Conservation (phyloP, 2,113 vertebrate species). For the Paradoxurus hermaphroditus region DNA sequence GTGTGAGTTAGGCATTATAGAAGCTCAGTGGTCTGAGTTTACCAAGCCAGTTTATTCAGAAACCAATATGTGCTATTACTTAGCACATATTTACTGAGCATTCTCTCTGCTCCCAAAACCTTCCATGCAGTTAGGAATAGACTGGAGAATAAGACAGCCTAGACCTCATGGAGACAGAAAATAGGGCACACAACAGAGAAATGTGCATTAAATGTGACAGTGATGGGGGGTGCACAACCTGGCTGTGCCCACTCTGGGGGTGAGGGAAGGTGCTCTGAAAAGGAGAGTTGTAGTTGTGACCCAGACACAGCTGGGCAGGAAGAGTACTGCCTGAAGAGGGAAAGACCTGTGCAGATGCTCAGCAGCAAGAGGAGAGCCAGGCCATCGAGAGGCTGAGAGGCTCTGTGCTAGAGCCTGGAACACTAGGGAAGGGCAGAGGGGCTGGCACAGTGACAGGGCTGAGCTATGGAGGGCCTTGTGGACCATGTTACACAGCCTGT, state of each 20-base stretch:
- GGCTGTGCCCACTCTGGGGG: neutral
- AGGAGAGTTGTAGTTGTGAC: neutral
- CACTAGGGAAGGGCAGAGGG: neutral
- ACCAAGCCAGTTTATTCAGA: neutral
- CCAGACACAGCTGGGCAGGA: neutral
- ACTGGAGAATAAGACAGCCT: neutral
- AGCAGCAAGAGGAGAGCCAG: neutral
- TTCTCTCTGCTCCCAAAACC: neutral
- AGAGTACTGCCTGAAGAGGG: neutral
- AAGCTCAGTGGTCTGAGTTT: neutral
- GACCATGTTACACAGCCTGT: neutral
- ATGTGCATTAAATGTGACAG: too few relatives aligned
- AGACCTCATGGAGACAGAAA: neutral
- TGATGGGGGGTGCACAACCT: neutral
- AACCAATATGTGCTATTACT: too few relatives aligned
- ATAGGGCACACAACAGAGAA: neutral
- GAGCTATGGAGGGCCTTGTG: neutral
- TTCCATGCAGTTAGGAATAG: neutral
- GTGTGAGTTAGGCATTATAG: neutral
- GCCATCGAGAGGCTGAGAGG: neutral
- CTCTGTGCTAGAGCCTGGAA: neutral
- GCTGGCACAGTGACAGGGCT: neutral
- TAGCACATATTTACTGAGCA: neutral
- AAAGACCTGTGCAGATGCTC: neutral
- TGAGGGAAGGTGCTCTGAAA: too few relatives aligned